Percentiles rank a stretch among this genome's conserved stretches.
Conservation (phyloP, 2,113 vertebrate genomes). For the Zapus hudsonius region DNA sequence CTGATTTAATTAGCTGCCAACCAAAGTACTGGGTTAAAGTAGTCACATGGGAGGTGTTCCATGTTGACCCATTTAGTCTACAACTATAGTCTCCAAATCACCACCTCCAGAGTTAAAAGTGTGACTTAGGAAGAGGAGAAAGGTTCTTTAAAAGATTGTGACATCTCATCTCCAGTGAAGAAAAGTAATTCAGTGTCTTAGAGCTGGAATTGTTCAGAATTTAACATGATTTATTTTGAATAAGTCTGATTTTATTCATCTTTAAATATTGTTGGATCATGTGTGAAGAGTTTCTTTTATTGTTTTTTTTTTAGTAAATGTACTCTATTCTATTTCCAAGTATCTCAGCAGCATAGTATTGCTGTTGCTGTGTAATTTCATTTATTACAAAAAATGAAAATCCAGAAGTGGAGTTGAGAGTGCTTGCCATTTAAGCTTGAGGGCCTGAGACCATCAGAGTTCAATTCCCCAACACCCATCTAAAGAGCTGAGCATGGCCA, state of each 20-base stretch:
- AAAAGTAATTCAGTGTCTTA: background rate
- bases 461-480: too few relatives aligned
- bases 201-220: background rate
- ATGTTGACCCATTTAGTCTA: background rate
- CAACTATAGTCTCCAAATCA: background rate
- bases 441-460: too few relatives aligned
- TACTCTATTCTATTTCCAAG: background rate
- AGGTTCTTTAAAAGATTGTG: background rate
- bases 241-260: background rate
- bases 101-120: background rate
- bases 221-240: background rate
- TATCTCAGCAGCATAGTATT: background rate
- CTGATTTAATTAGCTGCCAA: background rate
- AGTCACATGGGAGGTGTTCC: background rate
- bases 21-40: background rate
- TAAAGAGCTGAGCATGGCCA: too few relatives aligned
- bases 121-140: background rate
- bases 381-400: background rate
- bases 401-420: too few relatives aligned
- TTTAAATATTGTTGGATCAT: background rate
- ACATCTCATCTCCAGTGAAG: background rate
- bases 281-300: background rate
- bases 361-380: background rate
- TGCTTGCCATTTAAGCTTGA: too few relatives aligned
- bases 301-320: conserved; percentile 39